Evolutionary conservation across 2,888 invertebrate species (phyloP).

Genomic region (Amblyteles armatorius): DNA sequence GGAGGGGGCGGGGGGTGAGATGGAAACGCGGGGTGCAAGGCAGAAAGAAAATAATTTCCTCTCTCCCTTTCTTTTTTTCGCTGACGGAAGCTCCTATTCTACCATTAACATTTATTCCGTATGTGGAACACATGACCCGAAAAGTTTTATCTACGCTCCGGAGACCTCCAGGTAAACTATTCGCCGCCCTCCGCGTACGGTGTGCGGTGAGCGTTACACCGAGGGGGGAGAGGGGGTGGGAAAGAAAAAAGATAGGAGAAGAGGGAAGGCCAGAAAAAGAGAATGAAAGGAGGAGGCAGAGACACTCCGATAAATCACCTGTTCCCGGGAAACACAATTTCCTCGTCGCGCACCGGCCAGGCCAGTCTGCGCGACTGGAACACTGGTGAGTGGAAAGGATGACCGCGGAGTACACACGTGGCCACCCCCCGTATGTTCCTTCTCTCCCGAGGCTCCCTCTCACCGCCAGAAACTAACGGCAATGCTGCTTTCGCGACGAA

Average conservation of each 20-base stretch:
- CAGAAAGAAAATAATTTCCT: conserved; percentile 57
- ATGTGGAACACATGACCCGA: conserved; percentile 67
- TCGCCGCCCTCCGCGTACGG: conserved; percentile 58
- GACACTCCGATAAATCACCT: conserved; percentile 67
- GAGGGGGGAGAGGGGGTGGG: conserved; percentile 38
- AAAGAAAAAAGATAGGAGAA: conserved; percentile 52
- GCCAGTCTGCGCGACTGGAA: conserved; percentile 31
- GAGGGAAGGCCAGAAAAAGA: conserved; percentile 52
- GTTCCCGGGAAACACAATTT: conserved; percentile 66
- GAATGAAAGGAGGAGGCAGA: conserved; percentile 39
- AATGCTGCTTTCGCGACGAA: conserved; percentile 23
- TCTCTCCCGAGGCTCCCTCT: conserved; percentile 31
- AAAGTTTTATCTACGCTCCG: conserved; percentile 66
- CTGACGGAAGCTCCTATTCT: conserved; percentile 60
- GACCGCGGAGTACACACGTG: conserved; percentile 54
- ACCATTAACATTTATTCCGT: conserved; percentile 75
- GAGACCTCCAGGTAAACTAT: conserved; percentile 65
- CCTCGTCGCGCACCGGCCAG: conserved; percentile 50
- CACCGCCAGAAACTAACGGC: conserved; percentile 52
- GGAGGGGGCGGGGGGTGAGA: conserved; percentile 8
- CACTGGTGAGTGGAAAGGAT: conserved; percentile 60
- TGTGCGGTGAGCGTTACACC: conserved; percentile 44
- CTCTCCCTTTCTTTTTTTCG: conserved; percentile 36
- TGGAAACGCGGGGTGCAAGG: conserved; percentile 44
- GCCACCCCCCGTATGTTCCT: conserved; percentile 17